phyloP scores from a whole-genome alignment of 2,888 invertebrate genomes.

The Hyalella azteca region DNA sequence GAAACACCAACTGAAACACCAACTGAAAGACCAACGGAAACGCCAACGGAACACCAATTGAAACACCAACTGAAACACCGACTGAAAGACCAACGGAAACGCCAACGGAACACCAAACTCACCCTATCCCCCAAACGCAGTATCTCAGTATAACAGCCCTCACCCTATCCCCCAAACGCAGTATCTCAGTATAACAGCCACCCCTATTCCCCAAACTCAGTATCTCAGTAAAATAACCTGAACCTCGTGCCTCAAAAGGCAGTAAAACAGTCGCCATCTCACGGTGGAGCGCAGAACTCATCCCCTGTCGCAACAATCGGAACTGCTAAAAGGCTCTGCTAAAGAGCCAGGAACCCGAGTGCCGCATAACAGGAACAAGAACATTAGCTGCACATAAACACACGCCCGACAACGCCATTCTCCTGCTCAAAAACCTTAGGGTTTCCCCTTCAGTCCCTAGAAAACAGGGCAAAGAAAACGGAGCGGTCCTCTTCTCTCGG shows the following conservation, averaged over 20 bases:
- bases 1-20: too few species aligned
- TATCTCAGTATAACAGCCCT: not conserved
- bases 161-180: too few species aligned
- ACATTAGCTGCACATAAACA: conserved; percentile 21
- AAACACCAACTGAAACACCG: too few species aligned
- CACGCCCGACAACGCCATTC: conserved; percentile 6
- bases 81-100: too few species aligned
- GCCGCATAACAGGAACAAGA: conserved; percentile 10
- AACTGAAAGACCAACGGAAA: too few species aligned
- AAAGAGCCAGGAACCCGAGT: not conserved
- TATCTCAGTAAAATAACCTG: not conserved
- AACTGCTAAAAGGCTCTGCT: not conserved
- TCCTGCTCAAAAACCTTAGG: not conserved
- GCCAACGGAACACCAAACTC: too few species aligned
- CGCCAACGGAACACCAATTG: too few species aligned
- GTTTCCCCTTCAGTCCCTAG: not conserved
- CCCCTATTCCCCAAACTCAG: not conserved
- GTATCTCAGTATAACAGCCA: not conserved
- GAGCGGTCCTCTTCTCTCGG: not conserved
- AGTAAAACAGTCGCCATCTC: not conserved
- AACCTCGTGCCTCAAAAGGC: too few species aligned
- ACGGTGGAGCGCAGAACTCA: not conserved
- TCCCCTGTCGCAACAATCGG: conserved; percentile 7
- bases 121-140: not conserved
- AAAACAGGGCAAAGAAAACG: not conserved